Base-by-base conservation (phyloP, 2,888 invertebrate genomes). In the Deilephila elpenor region DNA sequence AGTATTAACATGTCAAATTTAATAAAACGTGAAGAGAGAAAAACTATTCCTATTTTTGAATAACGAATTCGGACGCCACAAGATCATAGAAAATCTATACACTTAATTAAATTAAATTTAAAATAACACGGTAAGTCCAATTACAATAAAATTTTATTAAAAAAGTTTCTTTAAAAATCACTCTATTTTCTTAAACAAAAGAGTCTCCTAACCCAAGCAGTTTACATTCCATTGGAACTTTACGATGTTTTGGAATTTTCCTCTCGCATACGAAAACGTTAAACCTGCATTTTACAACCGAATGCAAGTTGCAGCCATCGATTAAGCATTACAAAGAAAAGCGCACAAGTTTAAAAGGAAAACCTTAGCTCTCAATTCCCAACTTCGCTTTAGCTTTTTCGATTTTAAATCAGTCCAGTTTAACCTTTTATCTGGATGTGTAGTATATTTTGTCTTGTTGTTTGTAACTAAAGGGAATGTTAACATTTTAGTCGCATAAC, bases 291-390 rank as follows among this genome's bases (percentile, higher is more conserved):
- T 59, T 61, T 72, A 72, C 71, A 72, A 62, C 19, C 29, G 32
- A 34, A 17, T 3, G 20, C n/a, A 64, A 37, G 37, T 34, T 37
- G 62, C 20, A 17, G 56, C 34, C 62, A 20, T 61, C 51, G 60
- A 19, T 62, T 72, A 70, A 59, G 60, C 37, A 3, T 60, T 61
- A 60, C 34, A 59, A 32, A 70, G 56, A 25, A 71, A 64, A 74
- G 71, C 32, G 25, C 72, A 70, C 74, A 75, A 74, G 73, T 76
- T 76, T 71, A 59, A 64, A 73, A 61, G 71, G 74, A 73, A 74
- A 74, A 70, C 70, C 74, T 73, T 56, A 59, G 71, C 56, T 56
- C 56, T n/a, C 56, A n/a, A 56, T 64, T 37, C 59, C 51, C 51
- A 64, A 71, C 64, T 32, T 20, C 29, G 11, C 44, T 51, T 44